These are phyloP conservation scores for Neoscelio sp. DNA, from an alignment of 2,888 invertebrate genomes.

Conservation along the genomic window DNA sequence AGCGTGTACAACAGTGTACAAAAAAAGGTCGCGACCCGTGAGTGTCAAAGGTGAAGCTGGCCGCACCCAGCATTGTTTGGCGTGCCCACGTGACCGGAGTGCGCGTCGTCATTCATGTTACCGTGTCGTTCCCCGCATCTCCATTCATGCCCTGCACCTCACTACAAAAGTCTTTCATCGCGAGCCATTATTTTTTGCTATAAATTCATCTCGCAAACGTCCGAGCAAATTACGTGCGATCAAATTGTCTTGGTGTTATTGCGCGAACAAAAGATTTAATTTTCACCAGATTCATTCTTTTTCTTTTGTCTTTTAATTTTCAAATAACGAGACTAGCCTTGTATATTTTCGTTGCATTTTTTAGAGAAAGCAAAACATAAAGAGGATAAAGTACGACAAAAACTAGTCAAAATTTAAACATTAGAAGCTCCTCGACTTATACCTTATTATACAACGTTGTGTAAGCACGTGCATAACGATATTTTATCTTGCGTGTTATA, in stretches of 20 bases:
- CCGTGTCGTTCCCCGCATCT: conserved; percentile 32
- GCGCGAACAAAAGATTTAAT: no score
- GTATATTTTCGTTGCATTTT: no score
- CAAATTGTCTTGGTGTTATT: conserved; percentile 4
- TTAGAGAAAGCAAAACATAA: no score
- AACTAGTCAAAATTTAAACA: no score
- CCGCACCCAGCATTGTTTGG: conserved; percentile 82
- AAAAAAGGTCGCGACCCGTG: conserved; percentile 78
- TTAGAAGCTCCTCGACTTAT: no score
- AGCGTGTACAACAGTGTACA: conserved; percentile 49
- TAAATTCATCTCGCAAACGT: conserved; percentile 37
- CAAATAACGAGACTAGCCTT: no score
- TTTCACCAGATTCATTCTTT: no score
- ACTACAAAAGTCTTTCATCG: conserved; percentile 31
- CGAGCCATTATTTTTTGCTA: conserved; percentile 23
- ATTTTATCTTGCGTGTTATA: no score
- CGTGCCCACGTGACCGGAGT: conserved; percentile 80
- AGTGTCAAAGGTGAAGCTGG: conserved; percentile 80
- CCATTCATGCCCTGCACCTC: conserved; percentile 42
- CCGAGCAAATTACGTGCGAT: conserved; percentile 30
- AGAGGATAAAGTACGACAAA: no score
- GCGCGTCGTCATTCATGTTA: conserved; percentile 68
- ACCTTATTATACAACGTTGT: no score
- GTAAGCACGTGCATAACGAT: no score
- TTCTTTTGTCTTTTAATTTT: no score